These are phyloP conservation scores for human DNA, from an alignment of 2,113 vertebrate genomes.

Conservation along the genomic window DNA sequence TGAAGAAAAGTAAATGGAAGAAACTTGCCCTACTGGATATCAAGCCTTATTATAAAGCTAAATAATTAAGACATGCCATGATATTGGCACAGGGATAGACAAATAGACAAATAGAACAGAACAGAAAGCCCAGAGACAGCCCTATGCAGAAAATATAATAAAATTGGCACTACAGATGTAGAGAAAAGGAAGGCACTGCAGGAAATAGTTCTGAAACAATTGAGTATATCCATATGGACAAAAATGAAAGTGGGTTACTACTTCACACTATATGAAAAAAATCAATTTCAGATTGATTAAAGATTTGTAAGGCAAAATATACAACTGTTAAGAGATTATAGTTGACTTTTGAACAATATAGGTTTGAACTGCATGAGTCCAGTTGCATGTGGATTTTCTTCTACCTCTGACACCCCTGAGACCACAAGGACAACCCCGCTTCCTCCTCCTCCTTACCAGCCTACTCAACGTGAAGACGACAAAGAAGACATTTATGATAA, in stretches of 20 bases:
- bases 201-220: background rate
- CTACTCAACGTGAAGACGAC: background rate
- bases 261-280: background rate
- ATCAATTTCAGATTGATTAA: slow-evolving; percentile 23
- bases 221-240: background rate
- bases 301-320: slow-evolving; percentile 30
- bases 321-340: background rate
- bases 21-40: slow-evolving; percentile 9
- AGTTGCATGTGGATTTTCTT: background rate
- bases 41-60: background rate
- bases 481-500: background rate
- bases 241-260: background rate
- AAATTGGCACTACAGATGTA: background rate
- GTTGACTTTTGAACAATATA: background rate
- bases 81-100: background rate
- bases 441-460: background rate
- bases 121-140: background rate
- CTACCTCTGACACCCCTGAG: background rate
- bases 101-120: background rate
- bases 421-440: background rate
- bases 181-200: background rate
- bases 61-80: background rate
- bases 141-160: background rate
- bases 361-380: background rate
- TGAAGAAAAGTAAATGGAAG: slow-evolving; percentile 15